Conservation (phyloP, 2,797 vertebrate genomes). For the Leuciscus waleckii region DNA sequence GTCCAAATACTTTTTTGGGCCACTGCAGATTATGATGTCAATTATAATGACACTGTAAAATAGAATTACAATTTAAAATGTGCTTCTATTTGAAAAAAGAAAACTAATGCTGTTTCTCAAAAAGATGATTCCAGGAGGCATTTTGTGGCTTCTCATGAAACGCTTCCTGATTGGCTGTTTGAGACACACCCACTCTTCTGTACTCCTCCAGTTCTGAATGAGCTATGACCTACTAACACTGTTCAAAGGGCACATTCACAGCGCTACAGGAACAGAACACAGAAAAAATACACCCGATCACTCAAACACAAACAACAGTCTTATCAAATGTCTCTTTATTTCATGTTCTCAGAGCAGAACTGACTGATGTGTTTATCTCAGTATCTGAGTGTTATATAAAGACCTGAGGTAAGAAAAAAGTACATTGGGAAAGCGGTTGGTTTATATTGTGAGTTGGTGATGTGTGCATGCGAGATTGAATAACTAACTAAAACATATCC, state of each 20-base stretch:
- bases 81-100: background rate
- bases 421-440: background rate
- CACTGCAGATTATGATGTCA: background rate
- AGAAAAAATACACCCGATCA: background rate
- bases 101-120: background rate
- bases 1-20: background rate
- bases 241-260: conserved; percentile 24
- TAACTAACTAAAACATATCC: background rate
- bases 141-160: background rate
- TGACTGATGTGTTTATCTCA: background rate
- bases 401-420: background rate
- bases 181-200: conserved; percentile 40
- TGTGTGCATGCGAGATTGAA: background rate
- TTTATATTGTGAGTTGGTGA: background rate
- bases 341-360: background rate
- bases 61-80: background rate
- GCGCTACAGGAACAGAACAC: conserved; percentile 2
- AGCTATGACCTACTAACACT: conserved; percentile 29
- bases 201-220: conserved; percentile 6
- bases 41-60: background rate
- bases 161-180: conserved; percentile 43
- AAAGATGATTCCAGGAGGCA: conserved; percentile 2
- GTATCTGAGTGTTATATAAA: conserved; percentile 3
- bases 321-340: conserved; percentile 35
- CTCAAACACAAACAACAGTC: conserved; percentile 12